Conservation (phyloP, 2,797 vertebrate species). For the Chiloscyllium punctatum region DNA sequence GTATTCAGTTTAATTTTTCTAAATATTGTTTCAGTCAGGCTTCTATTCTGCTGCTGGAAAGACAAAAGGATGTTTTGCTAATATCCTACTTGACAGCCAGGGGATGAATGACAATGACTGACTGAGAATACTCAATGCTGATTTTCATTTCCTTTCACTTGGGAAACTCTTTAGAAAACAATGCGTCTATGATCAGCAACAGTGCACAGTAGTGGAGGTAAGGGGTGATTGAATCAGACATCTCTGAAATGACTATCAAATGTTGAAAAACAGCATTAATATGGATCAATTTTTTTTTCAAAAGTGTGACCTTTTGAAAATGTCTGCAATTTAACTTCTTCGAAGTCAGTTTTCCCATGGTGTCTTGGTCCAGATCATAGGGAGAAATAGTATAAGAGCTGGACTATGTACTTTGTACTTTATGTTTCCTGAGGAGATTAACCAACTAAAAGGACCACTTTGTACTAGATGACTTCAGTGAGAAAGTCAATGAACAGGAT, state of each 20-base stretch:
- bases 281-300: not conserved
- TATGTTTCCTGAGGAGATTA: not conserved
- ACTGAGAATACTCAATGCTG: not conserved
- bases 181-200: not conserved
- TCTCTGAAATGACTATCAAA: not conserved
- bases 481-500: too few species aligned
- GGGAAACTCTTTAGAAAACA: not conserved
- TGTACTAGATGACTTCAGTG: too few species aligned
- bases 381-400: too few species aligned
- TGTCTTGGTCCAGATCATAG: not conserved
- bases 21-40: not conserved
- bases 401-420: not conserved
- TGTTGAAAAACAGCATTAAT: not conserved
- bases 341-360: not conserved
- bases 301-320: slow-evolving; percentile 1
- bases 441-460: too few species aligned
- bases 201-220: not conserved
- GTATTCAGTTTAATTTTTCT: not conserved
- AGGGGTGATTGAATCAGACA: not conserved
- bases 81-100: not conserved
- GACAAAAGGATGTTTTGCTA: not conserved
- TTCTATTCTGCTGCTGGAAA: not conserved
- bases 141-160: not conserved
- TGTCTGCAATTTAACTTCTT: not conserved
- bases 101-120: not conserved